Conservation (phyloP, 2,888 invertebrate genomes). For the Tiliacea citrago region DNA sequence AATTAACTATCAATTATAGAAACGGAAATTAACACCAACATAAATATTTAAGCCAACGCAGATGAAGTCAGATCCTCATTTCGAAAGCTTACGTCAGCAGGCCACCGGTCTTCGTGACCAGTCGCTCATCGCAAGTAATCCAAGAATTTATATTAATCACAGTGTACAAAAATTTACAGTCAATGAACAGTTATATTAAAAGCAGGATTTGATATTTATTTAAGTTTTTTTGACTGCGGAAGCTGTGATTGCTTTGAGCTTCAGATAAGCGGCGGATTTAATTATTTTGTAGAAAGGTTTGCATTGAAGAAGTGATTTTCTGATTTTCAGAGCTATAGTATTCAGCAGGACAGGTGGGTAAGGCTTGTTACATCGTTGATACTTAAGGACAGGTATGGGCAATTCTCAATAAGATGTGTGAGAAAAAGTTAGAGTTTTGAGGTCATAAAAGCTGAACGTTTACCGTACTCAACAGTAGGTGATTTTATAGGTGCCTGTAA, state of each 20-base stretch:
- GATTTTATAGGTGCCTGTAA: too few relatives aligned
- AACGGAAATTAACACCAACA: constrained; percentile 56
- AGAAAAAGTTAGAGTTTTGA: neutral
- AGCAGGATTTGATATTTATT: constrained; percentile 12
- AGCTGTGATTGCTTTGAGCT: constrained; percentile 17
- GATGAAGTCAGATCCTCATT: constrained; percentile 57
- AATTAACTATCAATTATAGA: constrained; percentile 25
- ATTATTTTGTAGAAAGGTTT: neutral
- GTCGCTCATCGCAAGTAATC: constrained; percentile 39
- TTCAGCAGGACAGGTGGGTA: neutral
- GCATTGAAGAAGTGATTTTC: neutral
- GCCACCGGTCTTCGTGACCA: constrained; percentile 62
- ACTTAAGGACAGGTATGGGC: neutral
- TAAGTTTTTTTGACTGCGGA: constrained; percentile 26
- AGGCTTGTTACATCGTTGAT: neutral
- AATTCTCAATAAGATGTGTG: neutral
- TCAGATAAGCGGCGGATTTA: neutral
- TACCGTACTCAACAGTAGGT: too few relatives aligned
- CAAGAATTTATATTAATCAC: constrained; percentile 44
- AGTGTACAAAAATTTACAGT: constrained; percentile 18
- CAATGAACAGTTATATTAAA: constrained; percentile 30
- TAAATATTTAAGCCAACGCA: constrained; percentile 1
- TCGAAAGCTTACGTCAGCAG: constrained; percentile 60
- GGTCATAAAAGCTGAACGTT: too few relatives aligned
- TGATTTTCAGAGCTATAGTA: neutral